A percentile compares a stretch with the other conserved stretches of the same genome.
Conservation (phyloP, 2,797 vertebrate species). For the Enteromius viviparus region DNA sequence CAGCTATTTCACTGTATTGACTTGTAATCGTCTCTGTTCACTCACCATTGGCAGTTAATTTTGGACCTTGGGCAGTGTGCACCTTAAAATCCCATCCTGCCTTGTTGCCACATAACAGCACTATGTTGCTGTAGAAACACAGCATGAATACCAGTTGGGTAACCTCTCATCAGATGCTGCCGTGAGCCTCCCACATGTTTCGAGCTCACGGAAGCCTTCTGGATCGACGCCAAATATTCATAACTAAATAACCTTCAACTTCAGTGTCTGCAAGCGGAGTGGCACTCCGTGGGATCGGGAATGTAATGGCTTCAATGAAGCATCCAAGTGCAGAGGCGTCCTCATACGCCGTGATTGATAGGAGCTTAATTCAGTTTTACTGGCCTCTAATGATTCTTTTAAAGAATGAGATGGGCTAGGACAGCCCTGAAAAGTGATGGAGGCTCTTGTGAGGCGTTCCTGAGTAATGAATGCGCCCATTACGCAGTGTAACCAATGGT, state of each 20-base stretch:
- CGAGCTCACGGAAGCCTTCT: slow-evolving; percentile 24
- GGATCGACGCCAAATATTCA: slow-evolving; percentile 35
- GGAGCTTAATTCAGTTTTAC: slow-evolving; percentile 64
- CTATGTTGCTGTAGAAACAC: slow-evolving; percentile 22
- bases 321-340: slow-evolving; percentile 43
- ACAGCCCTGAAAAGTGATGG: slow-evolving; percentile 53
- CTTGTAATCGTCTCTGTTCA: not conserved
- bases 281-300: slow-evolving; percentile 43
- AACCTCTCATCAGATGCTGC: slow-evolving; percentile 19
- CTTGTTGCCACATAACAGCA: not conserved
- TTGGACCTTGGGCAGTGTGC: not conserved
- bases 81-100: slow-evolving; percentile 14
- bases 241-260: slow-evolving; percentile 63
- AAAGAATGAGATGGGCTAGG: slow-evolving; percentile 59
- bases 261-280: slow-evolving; percentile 23
- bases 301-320: slow-evolving; percentile 48
- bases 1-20: not conserved
- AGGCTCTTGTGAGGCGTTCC: slow-evolving; percentile 39
- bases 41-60: not conserved
- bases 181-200: slow-evolving; percentile 39
- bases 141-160: not conserved
- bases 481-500: slow-evolving; percentile 47
- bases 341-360: slow-evolving; percentile 57
- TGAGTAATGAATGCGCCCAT: slow-evolving; percentile 52
- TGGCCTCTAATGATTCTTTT: slow-evolving; percentile 61